Conservation (phyloP, 1,140 invertebrate species). For the Leptopilina clavipes region DNA sequence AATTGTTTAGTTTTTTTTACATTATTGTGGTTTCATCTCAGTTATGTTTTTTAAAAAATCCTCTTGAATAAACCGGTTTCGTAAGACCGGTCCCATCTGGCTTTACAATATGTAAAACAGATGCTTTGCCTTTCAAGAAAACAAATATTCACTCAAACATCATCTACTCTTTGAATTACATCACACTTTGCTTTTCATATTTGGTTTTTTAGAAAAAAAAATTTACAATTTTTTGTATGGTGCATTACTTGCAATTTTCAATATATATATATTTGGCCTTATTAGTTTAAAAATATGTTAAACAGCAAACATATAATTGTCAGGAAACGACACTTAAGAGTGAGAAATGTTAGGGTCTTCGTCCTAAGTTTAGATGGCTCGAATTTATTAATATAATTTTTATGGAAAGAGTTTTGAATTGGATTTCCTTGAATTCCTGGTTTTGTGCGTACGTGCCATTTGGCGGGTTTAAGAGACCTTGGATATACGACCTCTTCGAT, state of each 20-base stretch:
- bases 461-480: constrained; percentile 12
- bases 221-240: not conserved
- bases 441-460: constrained; percentile 32
- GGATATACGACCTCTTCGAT: constrained; percentile 31
- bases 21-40: not conserved
- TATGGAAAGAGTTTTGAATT: not conserved
- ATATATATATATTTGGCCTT: too few relatives aligned
- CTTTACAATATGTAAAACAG: constrained; percentile 14
- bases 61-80: constrained; percentile 2
- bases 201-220: not conserved
- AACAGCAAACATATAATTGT: too few relatives aligned
- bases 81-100: not conserved
- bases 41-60: not conserved
- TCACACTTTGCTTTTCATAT: not conserved
- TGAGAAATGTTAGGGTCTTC: not conserved
- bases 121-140: constrained; percentile 16
- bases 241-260: not conserved
- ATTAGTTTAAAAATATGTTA: too few relatives aligned
- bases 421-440: constrained; percentile 19
- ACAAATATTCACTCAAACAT: constrained; percentile 11
- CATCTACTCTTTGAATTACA: not conserved
- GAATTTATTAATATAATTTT: not conserved
- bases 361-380: not conserved
- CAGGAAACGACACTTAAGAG: too few relatives aligned
- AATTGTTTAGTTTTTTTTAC: not conserved